Conservation (phyloP, 2,113 vertebrate genomes). For the Odocoileus virginianus region DNA sequence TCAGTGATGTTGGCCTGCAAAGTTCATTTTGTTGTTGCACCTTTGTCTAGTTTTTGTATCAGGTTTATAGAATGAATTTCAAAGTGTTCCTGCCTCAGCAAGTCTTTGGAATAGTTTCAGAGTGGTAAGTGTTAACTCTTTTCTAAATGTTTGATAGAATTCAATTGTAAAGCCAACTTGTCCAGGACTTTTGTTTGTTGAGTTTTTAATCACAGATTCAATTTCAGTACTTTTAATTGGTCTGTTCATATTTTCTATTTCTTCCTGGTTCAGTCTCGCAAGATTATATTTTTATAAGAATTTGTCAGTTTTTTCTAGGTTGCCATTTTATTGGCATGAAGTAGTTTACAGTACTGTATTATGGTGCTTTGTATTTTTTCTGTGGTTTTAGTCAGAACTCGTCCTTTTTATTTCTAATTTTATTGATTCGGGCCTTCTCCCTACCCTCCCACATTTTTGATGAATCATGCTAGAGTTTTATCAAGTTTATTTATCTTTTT, state of each 20-base stretch:
- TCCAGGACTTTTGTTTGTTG: neutral
- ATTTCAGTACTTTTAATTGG: neutral
- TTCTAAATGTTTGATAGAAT: neutral
- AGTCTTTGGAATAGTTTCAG: neutral
- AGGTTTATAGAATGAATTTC: neutral
- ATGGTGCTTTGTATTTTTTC: neutral
- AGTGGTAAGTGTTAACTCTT: neutral
- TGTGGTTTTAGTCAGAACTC: neutral
- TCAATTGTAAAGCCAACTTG: neutral
- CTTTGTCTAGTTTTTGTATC: neutral
- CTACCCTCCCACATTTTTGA: neutral
- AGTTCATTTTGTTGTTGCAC: neutral
- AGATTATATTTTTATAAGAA: neutral
- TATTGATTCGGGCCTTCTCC: neutral
- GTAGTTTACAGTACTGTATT: neutral
- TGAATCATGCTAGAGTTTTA: neutral
- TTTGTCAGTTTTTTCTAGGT: neutral
- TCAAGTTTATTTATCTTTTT: neutral
- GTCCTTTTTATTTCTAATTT: neutral
- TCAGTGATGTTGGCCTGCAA: neutral
- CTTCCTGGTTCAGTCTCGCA: neutral
- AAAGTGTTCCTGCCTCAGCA: neutral
- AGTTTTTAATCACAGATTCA: neutral
- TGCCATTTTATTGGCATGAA: neutral
- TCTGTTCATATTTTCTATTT: neutral